A percentile compares a stretch with the other conserved stretches of the same genome.
phyloP scores from a whole-genome alignment of 1,140 invertebrate species.

The Acromyrmex charruanus region DNA sequence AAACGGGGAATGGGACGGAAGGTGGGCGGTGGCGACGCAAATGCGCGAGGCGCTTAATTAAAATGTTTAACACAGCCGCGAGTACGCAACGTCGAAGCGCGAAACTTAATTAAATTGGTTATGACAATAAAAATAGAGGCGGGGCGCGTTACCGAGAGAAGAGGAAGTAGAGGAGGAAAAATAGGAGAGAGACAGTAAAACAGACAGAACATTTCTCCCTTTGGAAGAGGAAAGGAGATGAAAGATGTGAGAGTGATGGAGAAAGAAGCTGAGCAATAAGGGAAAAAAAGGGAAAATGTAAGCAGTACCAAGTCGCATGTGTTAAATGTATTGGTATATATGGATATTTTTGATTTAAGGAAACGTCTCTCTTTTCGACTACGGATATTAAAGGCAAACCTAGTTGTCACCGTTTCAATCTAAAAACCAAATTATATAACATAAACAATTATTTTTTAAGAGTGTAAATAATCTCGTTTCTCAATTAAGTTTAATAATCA shows the following conservation, averaged over 20 bases:
- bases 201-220: conserved; percentile 7
- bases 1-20: not conserved
- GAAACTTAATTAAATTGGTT: conserved; percentile 79
- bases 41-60: conserved; percentile 77
- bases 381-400: not conserved
- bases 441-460: not conserved
- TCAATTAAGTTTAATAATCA: not conserved
- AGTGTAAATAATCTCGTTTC: not conserved
- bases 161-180: not conserved
- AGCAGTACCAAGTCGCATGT: conserved; percentile 44
- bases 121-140: conserved; percentile 78
- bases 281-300: conserved; percentile 21
- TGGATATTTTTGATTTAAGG: conserved; percentile 2
- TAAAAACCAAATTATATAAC: not conserved
- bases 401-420: not conserved
- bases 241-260: conserved; percentile 44
- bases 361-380: not conserved
- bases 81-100: conserved; percentile 74
- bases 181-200: not conserved
- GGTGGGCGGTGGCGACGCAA: conserved; percentile 59
- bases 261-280: conserved; percentile 38
- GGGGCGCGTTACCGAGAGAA: conserved; percentile 36
- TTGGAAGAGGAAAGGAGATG: not conserved
- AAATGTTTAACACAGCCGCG: conserved; percentile 77
- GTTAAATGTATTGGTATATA: not conserved